Evolutionary conservation across 2,888 invertebrate genomes (phyloP), one percentile per base, ranked within the genome.

Genomic region (Drosophila mimetica): DNA sequence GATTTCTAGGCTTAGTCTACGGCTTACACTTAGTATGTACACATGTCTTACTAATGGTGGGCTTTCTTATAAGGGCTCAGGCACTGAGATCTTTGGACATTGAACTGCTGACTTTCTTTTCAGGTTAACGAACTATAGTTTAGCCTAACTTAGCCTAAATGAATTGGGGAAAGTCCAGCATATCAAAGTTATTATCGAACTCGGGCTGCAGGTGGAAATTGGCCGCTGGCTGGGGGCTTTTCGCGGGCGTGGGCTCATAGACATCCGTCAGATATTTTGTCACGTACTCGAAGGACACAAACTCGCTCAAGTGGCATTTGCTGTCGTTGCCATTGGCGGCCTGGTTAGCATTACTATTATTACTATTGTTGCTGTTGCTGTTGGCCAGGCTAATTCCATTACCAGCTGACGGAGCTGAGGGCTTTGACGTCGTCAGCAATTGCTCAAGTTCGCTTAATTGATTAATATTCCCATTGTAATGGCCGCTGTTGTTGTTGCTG

Each of bases 271-370:
- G 83, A 75, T 92, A 85, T 78, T 90, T 92, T 78, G 90, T 91
- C 76, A 92, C 92, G 77, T 91, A 92, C 71, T 92, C 92, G 74
- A 92, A 92, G 59, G 92, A 92, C 54, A 92, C 91, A 75, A 88
- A 92, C 74, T 92, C 92, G 60, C 85, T 75, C 30, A 77, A 65
- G 48, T 77, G 69, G 22, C 80, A 76, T 36, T 86, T 85, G 63
- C 50, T 18, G 30, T 48, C 57, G 30, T 48, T 47, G 36, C 46
- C 25, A 13, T 30, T 46, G 46, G 46, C 30, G 46, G 46, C 46
- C 20, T n/a, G 28, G 42, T 42, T 16, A n/a, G n/a, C n/a, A 32
- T 18, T 16, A 13, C 9, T 30, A n/a, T 18, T 18, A 20, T 13
- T 47, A 9, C 16, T 36, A 34, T 53, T 16, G 18, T n/a, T n/a